These are phyloP conservation scores for Cnemophilus loriae DNA, from an alignment of 2,113 vertebrate species.

Conservation along the genomic window DNA sequence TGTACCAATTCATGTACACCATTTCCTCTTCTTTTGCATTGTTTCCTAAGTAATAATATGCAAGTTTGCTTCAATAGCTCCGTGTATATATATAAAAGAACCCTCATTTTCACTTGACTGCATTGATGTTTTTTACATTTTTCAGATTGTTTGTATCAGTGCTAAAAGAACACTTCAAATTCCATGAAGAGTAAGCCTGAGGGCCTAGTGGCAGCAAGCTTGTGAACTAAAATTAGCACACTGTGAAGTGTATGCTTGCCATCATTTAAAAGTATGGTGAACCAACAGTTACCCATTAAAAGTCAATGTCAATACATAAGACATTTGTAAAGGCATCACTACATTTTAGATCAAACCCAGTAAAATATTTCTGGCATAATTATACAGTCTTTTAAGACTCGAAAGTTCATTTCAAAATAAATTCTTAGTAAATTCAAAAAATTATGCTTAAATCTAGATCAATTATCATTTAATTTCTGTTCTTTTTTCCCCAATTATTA, in stretches of 20 bases:
- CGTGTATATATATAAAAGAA: neutral
- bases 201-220: neutral
- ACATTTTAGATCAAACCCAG: neutral
- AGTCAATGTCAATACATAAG: neutral
- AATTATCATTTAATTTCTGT: neutral
- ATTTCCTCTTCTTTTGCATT: neutral
- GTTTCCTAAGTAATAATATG: neutral
- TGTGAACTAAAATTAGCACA: conserved; percentile 38
- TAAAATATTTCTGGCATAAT: neutral
- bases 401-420: neutral
- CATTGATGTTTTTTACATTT: neutral
- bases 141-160: neutral
- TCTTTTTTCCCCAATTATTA: fast-evolving
- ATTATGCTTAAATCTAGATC: neutral
- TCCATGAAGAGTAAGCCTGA: conserved; percentile 11
- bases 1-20: neutral
- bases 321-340: neutral
- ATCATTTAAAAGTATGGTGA: neutral
- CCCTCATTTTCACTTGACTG: neutral
- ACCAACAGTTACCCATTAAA: neutral
- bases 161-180: neutral
- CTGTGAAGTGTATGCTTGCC: neutral
- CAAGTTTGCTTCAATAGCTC: neutral
- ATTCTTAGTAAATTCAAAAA: neutral
- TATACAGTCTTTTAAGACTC: neutral